phyloP scores from a whole-genome alignment of 2,888 invertebrate species.

The Ormia ochracea region DNA sequence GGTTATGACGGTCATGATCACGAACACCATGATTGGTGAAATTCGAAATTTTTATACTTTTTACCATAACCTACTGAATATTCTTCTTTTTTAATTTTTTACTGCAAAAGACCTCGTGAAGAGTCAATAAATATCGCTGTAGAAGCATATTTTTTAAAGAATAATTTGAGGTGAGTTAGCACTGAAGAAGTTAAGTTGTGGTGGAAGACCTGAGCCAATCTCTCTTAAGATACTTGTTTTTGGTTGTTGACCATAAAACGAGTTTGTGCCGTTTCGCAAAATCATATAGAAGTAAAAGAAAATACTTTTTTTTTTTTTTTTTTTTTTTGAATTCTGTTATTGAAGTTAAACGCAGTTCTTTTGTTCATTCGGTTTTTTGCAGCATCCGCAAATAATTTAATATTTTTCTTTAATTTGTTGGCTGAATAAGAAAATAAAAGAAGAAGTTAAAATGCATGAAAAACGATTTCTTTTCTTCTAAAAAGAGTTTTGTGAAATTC shows the following conservation, averaged over 20 bases:
- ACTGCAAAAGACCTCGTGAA: background rate
- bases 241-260: conserved; percentile 29
- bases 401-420: background rate
- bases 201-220: background rate
- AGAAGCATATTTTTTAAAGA: conserved; percentile 22
- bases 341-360: conserved; percentile 13
- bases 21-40: conserved; percentile 60
- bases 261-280: conserved; percentile 23
- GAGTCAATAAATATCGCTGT: conserved; percentile 2
- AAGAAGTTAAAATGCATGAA: background rate
- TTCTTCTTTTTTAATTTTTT: conserved; percentile 28
- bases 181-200: background rate
- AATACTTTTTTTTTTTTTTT: conserved; percentile 8
- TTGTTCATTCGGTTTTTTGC: conserved; percentile 23
- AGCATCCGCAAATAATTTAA: conserved; percentile 47
- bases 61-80: conserved; percentile 8
- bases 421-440: background rate
- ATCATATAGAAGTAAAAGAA: conserved; percentile 10
- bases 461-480: conserved; percentile 19
- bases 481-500: background rate
- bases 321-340: background rate
- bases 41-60: conserved; percentile 39
- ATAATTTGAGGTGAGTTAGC: conserved; percentile 9
- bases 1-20: conserved; percentile 54
- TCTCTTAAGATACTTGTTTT: conserved; percentile 29